Conservation (phyloP, 2,888 invertebrate species). For the Drosophila meridionalis region DNA sequence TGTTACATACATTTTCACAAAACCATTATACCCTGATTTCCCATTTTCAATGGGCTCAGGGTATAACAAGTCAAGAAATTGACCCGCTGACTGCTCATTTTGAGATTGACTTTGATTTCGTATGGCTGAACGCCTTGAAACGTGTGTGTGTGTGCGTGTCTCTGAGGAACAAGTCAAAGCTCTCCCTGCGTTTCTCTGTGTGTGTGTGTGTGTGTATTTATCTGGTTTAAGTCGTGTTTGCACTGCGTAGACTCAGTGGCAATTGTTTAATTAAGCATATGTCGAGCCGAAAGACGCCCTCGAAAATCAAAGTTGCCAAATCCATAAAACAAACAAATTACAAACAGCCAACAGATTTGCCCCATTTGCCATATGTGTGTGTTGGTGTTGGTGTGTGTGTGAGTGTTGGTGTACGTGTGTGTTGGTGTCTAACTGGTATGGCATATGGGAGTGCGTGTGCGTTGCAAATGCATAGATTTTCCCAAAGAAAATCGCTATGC, state of each 20-base stretch:
- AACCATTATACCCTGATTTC: no score
- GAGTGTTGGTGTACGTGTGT: conserved; percentile 6
- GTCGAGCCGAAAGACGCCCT: conserved; percentile 51
- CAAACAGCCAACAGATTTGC: conserved; percentile 70
- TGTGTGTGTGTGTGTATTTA: conserved; percentile 30
- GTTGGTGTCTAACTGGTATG: conserved; percentile 26
- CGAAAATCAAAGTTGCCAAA: conserved; percentile 62
- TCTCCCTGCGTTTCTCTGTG: conserved; percentile 8
- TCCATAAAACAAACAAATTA: conserved; percentile 78
- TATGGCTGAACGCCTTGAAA: conserved; percentile 24
- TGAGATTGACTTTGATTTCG: conserved; percentile 36
- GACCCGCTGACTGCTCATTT: conserved; percentile 16
- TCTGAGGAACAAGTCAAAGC: conserved; percentile 32
- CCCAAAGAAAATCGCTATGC: conserved; percentile 52
- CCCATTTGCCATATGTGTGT: conserved; percentile 7
- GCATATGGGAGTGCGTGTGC: conserved; percentile 26
- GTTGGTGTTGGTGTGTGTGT: conserved; percentile 4
- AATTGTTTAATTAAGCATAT: conserved; percentile 67
- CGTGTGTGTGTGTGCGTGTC: conserved; percentile 1
- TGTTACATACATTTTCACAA: no score
- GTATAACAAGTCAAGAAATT: conserved; percentile 31
- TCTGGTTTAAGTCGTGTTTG: conserved; percentile 54
- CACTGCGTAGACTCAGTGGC: conserved; percentile 38
- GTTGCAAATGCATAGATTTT: conserved; percentile 42
- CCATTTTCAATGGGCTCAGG: no score